Evolutionary conservation across 1,140 invertebrate species (phyloP), one percentile per base, ranked within the genome.

Genomic region (Eumaeus atala): DNA sequence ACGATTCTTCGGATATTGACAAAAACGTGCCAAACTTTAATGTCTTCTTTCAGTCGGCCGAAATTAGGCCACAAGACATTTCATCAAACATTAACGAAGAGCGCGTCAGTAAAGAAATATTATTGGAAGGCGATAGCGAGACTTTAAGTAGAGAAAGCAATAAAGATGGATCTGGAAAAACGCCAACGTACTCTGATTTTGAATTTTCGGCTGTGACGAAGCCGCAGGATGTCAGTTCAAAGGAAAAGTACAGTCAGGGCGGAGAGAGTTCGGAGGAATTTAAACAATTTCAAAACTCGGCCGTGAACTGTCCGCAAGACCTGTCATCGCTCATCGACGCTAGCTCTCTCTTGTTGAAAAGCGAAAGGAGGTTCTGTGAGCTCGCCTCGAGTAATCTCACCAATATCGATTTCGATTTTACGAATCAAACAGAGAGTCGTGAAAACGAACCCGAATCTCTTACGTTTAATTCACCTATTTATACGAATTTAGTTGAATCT

Each of bases 401-500:
- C 1, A 62, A 57, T 47, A 59, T 56, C 12, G 56, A 65, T 34
- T 59, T 55, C 8, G 66, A 71, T 59, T 56, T 63, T 51, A 67
- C 56, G 51, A 67, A 65, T 57, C 58, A 57, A 50, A 56, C 62
- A 8, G 64, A 42, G 35, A 67, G 48, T 47, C 56, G 38, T 35
- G 51, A 40, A 28, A 63, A 56, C 54, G 56, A 72, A 54, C 40
- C 66, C 33, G 64, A 70, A 67, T 65, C 70, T 67, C 50, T 68
- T 54, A 48, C 58, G 55, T 59, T 70, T 61, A 72, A 61, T 70
- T 69, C 76, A 65, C 66, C 74, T 72, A 82, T 63, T 59, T 48
- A 62, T 63, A 70, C 62, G 59, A 82, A 79, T 74, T 77, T 81
- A 72, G 68, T 62, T 53, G 80, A 84, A 76, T 80, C 82, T 76